A percentile compares a stretch with the other conserved stretches of the same genome.
Evolutionary conservation across 2,797 vertebrate species (phyloP).

Genomic region (Balearica regulorum): DNA sequence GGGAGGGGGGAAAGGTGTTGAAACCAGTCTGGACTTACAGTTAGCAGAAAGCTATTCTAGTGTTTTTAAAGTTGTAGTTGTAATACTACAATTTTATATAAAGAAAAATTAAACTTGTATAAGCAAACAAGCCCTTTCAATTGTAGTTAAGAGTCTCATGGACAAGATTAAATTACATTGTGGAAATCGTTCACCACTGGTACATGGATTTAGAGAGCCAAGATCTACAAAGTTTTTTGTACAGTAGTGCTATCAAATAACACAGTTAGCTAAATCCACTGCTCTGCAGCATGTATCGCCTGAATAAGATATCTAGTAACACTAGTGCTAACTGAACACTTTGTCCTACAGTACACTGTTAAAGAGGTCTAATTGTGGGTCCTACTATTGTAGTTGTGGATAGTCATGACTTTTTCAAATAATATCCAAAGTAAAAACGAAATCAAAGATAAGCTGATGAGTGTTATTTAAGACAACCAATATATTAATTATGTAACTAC

Average conservation of each 20-base stretch:
- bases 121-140: background rate
- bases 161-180: background rate
- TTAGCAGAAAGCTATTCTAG: background rate
- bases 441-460: background rate
- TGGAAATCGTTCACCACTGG: background rate
- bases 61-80: background rate
- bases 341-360: background rate
- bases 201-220: background rate
- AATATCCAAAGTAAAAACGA: accelerated
- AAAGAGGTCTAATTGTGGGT: background rate
- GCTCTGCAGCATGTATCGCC: background rate
- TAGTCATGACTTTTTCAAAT: background rate
- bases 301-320: background rate
- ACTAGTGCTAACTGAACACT: background rate
- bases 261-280: background rate
- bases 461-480: background rate
- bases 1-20: background rate
- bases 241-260: background rate
- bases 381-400: background rate
- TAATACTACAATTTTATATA: background rate
- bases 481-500: too few relatives aligned
- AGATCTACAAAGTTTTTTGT: background rate
- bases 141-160: background rate
- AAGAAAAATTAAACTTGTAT: background rate
- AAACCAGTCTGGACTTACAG: background rate